Conservation (phyloP, 1,140 invertebrate genomes). For the Eueides isabella region DNA sequence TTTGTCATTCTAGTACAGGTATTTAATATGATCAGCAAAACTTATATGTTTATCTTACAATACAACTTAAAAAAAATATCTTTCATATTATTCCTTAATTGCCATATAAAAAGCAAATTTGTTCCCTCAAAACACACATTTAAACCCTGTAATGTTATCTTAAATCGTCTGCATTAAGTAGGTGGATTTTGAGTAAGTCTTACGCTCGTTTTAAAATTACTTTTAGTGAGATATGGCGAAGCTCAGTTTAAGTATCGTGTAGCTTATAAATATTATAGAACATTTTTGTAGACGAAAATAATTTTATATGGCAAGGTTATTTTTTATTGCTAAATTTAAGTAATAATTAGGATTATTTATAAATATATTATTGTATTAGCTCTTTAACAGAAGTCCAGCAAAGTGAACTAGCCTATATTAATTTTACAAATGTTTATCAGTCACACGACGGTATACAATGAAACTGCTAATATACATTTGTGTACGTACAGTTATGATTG, state of each 20-base stretch:
- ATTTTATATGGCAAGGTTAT: no score
- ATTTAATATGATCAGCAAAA: no score
- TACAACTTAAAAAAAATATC: background rate
- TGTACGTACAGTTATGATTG: no score
- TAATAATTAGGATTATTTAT: no score
- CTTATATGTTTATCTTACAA: background rate
- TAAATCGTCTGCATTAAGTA: conserved; percentile 38
- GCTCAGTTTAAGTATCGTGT: conserved; percentile 30
- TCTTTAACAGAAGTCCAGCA: no score
- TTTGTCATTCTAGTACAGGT: no score
- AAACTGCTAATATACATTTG: no score
- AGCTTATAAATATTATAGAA: conserved; percentile 1
- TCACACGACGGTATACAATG: no score
- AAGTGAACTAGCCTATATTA: no score
- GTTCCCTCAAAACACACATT: conserved; percentile 18
- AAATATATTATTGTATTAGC: no score
- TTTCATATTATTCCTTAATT: conserved; percentile 22
- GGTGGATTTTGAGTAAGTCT: conserved; percentile 29
- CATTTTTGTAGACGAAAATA: background rate
- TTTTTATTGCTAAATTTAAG: no score
- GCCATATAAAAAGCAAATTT: conserved; percentile 30
- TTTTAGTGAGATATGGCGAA: conserved; percentile 22
- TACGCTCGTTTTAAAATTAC: conserved; percentile 39
- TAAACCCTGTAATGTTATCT: conserved; percentile 28
- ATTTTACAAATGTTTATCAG: no score